Evolutionary conservation across 64 coral and sea anemone genomes (phyloP).

Genomic region (Trachythela sp.): DNA sequence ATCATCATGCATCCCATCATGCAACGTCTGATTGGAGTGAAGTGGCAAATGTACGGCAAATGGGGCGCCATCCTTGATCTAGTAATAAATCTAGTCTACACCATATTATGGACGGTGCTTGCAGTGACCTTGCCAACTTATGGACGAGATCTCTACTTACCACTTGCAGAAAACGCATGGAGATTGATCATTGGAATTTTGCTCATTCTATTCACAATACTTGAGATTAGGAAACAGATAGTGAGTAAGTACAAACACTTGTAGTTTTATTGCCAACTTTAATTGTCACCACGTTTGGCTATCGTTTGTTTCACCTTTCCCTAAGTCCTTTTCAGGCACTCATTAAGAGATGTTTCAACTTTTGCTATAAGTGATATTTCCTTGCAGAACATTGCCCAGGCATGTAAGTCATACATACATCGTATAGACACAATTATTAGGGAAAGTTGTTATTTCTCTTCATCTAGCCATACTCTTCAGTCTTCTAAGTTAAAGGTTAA

Average conservation of each 20-base stretch:
- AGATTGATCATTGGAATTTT: neutral
- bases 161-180: neutral
- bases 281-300: neutral
- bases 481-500: no score
- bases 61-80: neutral
- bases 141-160: neutral
- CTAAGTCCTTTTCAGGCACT: no score
- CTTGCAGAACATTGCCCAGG: no score
- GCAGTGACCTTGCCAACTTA: neutral
- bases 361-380: no score
- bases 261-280: neutral
- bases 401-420: no score
- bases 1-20: constrained; percentile 19
- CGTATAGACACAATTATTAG: no score
- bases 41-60: constrained; percentile 9
- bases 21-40: neutral
- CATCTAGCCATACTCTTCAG: no score
- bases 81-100: neutral
- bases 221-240: neutral
- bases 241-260: neutral
- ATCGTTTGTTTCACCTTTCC: neutral
- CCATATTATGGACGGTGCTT: constrained; percentile 3
- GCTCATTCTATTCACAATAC: neutral
- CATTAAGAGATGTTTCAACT: no score
- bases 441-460: no score